Percentiles rank a stretch among this genome's conserved stretches.
Conservation (phyloP, 2,888 invertebrate species). For the Oxycera nigricornis region DNA sequence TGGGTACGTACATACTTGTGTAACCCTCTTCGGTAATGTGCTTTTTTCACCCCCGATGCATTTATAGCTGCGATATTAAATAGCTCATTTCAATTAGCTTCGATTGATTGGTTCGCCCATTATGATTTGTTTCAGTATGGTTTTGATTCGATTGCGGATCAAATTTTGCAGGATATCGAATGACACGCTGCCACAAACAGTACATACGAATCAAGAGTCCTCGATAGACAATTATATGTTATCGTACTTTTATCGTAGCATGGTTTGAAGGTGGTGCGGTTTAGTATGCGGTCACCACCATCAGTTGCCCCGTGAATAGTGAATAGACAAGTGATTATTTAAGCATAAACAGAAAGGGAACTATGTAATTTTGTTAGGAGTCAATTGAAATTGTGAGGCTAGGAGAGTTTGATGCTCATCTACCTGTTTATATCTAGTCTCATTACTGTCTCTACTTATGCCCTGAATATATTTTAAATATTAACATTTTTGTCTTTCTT, state of each 20-base stretch:
- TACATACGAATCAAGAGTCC: not conserved
- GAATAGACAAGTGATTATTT: not conserved
- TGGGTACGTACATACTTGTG: slow-evolving; percentile 2
- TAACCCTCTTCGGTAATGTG: not conserved
- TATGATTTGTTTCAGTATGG: not conserved
- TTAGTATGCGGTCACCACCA: not conserved
- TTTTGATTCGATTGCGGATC: not conserved
- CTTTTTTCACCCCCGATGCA: not conserved
- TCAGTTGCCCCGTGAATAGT: not conserved
- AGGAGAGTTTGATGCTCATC: not conserved
- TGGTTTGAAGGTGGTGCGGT: slow-evolving; percentile 2
- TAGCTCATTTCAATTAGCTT: slow-evolving; percentile 1
- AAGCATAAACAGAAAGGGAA: not conserved
- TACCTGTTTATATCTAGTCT: not conserved
- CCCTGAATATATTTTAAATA: not conserved
- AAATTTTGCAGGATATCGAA: slow-evolving; percentile 1
- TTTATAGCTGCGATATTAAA: no score
- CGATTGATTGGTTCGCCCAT: slow-evolving; percentile 5
- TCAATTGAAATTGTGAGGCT: no score
- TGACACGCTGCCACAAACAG: not conserved
- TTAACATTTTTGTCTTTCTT: not conserved
- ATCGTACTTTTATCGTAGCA: not conserved
- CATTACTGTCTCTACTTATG: not conserved
- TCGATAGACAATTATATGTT: not conserved
- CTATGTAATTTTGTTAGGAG: not conserved